Percentiles rank a stretch among this genome's conserved stretches.
Evolutionary conservation across 1,140 invertebrate genomes (phyloP).

Genomic region (Drosophila murphyi): DNA sequence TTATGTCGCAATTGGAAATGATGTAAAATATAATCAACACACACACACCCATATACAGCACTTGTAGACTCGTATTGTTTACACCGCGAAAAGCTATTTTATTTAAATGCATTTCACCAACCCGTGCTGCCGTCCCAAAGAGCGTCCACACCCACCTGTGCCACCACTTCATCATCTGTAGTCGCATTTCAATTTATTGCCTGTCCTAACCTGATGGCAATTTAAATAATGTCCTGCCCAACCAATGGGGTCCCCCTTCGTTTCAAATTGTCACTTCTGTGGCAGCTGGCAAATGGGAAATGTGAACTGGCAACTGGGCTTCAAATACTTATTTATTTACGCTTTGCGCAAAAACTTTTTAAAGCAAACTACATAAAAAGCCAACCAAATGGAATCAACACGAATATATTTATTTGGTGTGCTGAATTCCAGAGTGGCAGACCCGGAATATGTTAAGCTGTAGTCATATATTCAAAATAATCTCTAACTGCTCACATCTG

Average conservation of each 20-base stretch:
- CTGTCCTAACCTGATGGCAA: conserved; percentile 57
- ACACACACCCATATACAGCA: not conserved
- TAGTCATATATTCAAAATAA: no score
- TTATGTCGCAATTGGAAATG: conserved; percentile 53
- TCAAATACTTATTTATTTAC: conserved; percentile 42
- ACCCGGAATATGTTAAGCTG: no score
- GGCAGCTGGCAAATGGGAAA: conserved; percentile 30
- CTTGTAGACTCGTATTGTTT: conserved; percentile 25
- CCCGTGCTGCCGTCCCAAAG: no score
- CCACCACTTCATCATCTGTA: conserved; percentile 40
- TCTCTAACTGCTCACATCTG: no score
- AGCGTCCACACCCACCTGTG: not conserved
- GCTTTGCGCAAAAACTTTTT: conserved; percentile 22
- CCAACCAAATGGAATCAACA: conserved; percentile 4
- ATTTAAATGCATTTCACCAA: conserved; percentile 46
- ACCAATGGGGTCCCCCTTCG: conserved; percentile 3
- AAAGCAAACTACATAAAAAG: conserved; percentile 3
- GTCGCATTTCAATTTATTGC: conserved; percentile 55
- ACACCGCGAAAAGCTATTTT: conserved; percentile 38
- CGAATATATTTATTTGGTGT: not conserved
- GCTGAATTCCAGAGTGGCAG: no score
- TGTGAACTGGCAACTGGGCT: not conserved
- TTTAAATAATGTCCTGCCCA: conserved; percentile 56
- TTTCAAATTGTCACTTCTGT: conserved; percentile 33
- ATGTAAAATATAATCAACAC: conserved; percentile 11